A percentile compares a stretch with the other conserved stretches of the same genome.
Evolutionary conservation across 64 coral and sea anemone genomes (phyloP).

Genomic region (Hydrozoanthus tunicans): DNA sequence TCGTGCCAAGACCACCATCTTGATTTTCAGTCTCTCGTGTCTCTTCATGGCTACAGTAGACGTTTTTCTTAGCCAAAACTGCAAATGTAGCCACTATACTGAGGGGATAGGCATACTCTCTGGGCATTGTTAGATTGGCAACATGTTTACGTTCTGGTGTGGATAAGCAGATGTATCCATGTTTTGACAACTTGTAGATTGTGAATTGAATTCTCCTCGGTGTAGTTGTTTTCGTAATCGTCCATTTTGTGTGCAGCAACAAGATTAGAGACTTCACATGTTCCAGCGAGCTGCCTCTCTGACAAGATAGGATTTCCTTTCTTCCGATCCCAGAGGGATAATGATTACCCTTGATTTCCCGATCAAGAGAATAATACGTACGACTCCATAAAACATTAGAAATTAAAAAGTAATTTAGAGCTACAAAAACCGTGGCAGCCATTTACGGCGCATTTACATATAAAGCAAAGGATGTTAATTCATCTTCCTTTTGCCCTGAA

Average conservation of each 20-base stretch:
- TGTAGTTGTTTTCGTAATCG: background rate
- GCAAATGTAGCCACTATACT: conserved; percentile 18
- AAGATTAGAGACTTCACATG: background rate
- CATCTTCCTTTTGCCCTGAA: background rate
- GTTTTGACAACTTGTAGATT: conserved; percentile 5
- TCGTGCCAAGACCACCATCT: conserved; percentile 17
- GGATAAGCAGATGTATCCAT: background rate
- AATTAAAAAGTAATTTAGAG: too few relatives aligned
- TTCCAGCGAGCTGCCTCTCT: background rate
- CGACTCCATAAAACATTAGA: too few relatives aligned
- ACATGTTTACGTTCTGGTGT: background rate
- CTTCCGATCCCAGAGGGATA: conserved; percentile 4
- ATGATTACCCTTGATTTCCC: conserved; percentile 10
- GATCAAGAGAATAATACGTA: too few relatives aligned
- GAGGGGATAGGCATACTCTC: conserved; percentile 39
- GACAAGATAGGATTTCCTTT: conserved; percentile 6
- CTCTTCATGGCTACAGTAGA: conserved; percentile 22
- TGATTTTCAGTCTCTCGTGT: background rate
- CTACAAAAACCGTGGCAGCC: too few relatives aligned
- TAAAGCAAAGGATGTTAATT: background rate
- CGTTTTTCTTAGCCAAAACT: conserved; percentile 48
- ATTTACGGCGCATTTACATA: too few relatives aligned
- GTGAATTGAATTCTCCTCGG: background rate
- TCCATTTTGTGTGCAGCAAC: background rate
- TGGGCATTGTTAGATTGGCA: background rate